Evolutionary conservation across 2,113 vertebrate genomes (phyloP).

Genomic region (Seriola quinqueradiata): DNA sequence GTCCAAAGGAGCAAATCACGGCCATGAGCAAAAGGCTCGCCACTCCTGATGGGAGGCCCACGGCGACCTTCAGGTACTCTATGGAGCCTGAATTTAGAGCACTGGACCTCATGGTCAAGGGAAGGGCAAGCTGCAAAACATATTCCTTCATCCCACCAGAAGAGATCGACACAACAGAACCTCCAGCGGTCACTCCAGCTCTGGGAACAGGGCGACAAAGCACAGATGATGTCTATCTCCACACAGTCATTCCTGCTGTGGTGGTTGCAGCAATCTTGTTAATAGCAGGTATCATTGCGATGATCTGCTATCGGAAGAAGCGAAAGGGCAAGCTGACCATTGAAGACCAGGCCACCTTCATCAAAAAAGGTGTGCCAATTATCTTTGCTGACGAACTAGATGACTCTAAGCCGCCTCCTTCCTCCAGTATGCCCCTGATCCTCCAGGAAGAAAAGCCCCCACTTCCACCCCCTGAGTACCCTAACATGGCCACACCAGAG

Average conservation of each 20-base stretch:
- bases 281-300: constrained; percentile 95
- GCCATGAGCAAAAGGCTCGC: constrained; percentile 88
- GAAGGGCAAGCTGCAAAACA: constrained; percentile 88
- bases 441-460: constrained; percentile 99
- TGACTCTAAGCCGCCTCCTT: constrained; percentile 95
- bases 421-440: constrained; percentile 98
- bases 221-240: constrained; percentile 95
- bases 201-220: constrained; percentile 90
- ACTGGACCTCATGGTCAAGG: constrained; percentile 85
- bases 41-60: constrained; percentile 84
- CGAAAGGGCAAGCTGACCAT: constrained; percentile 97
- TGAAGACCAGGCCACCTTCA: constrained; percentile 98
- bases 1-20: constrained; percentile 91
- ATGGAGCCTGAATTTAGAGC: constrained; percentile 94
- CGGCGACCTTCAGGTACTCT: constrained; percentile 78
- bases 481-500: constrained; percentile 94
- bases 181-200: constrained; percentile 79
- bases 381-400: constrained; percentile 98
- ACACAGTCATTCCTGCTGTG: constrained; percentile 96
- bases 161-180: constrained; percentile 69
- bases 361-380: constrained; percentile 98
- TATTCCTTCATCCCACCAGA: constrained; percentile 90
- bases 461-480: constrained; percentile 95
- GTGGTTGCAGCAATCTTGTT: constrained; percentile 97
- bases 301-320: constrained; percentile 99